Base-by-base conservation (phyloP, 2,113 vertebrate species). In the Menidia beryllina region DNA sequence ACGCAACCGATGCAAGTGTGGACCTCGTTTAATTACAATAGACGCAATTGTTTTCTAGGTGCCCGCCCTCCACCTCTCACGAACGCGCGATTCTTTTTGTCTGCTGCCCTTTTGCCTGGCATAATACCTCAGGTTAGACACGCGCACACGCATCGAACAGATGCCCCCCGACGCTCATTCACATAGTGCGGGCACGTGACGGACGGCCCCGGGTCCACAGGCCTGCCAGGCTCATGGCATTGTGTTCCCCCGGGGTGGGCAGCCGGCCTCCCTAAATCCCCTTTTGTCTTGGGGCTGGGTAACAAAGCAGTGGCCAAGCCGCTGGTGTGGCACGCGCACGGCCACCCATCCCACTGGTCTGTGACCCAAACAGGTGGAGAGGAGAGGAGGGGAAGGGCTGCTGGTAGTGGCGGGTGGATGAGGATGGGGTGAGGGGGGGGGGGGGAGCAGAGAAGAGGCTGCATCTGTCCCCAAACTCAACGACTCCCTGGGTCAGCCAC, bases 281-380 rank as follows among this genome's bases (percentile, higher is more conserved):
- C 92, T 77, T 93, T 94, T 93, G 92, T 94, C 84, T 92, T 69
- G 85, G 86, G n/a, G 82, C 50, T 84, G 86, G 89, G 85, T 90
- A 92, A 93, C 87, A 90, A 90, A 85, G 80, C 75, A 72, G 68
- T 79, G 87, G 79, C 85, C 85, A 85, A 88, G 86, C 83, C 75
- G 61, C 88, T 89, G 91, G 91, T 88, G 86, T 88, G 91, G 89
- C 92, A 93, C 90, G 73, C 72, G 86, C 90, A 75, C 71, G 81
- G 74, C 86, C 75, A 71, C 83, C 88, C 85, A 69, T 67, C 82
- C 89, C 79, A 55, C 74, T 81, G 73, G 60, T 88, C 83, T 86
- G 86, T 82, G 79, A 84, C 89, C 89, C 84, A 89, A 92, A 94
- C 91, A 93, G 91, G 92, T 93, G 89, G 86, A 87, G 79, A 23